phyloP scores from a whole-genome alignment of 2,797 vertebrate genomes.

The Coregonus suidteri region DNA sequence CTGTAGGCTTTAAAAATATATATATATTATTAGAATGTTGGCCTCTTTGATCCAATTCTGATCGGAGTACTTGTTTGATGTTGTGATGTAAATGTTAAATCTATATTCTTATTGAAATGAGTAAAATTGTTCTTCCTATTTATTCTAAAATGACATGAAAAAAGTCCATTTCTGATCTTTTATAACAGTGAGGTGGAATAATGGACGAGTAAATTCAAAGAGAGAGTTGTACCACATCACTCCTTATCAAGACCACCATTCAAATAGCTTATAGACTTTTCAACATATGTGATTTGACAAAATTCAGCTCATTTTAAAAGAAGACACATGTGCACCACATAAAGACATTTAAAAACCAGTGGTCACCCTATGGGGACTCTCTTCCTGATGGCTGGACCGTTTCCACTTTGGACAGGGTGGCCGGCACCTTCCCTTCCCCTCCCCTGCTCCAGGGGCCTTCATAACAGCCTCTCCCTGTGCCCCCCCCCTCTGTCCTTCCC shows the following conservation, averaged over 20 bases:
- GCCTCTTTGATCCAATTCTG: too few species aligned
- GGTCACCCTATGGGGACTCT: conserved; percentile 38
- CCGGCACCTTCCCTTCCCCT: conserved; percentile 82
- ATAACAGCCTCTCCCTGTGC: conserved; percentile 71
- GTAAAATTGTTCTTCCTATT: not conserved
- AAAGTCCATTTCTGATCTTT: not conserved
- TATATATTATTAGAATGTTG: too few species aligned
- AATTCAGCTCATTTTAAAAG: conserved; percentile 29
- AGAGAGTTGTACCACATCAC: conserved; percentile 5
- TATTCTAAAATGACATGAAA: not conserved
- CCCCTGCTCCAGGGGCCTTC: conserved; percentile 80
- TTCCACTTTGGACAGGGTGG: conserved; percentile 85
- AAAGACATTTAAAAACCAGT: conserved; percentile 6
- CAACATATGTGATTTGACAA: not conserved
- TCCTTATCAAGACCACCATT: conserved; percentile 1
- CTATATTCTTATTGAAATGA: not conserved
- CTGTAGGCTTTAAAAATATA: too few species aligned
- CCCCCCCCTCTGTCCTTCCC: too few species aligned
- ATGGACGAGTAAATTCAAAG: not conserved
- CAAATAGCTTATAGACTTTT: conserved; percentile 3
- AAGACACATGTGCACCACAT: conserved; percentile 28
- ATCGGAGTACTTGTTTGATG: too few species aligned
- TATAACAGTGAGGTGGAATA: not conserved
- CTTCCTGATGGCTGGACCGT: conserved; percentile 78
- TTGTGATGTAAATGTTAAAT: too few species aligned